These are phyloP conservation scores for Andrena cerasifolii DNA, from an alignment of 1,140 invertebrate genomes.

Conservation along the genomic window DNA sequence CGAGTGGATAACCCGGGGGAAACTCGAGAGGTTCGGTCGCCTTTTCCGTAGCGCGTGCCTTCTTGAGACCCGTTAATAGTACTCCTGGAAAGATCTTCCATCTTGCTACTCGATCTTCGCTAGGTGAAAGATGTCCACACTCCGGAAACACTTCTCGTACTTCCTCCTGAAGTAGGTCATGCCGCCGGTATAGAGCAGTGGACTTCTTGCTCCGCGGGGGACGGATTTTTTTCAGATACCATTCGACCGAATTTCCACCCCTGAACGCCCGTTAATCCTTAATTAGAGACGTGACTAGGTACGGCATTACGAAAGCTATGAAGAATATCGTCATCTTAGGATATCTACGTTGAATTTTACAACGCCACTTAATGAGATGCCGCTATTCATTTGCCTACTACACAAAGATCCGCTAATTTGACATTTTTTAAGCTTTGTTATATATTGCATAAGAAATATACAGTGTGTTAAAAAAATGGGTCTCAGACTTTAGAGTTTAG, in stretches of 20 bases:
- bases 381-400: too few species aligned
- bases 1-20: conserved; percentile 54
- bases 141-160: conserved; percentile 50
- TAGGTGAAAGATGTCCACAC: conserved; percentile 43
- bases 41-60: conserved; percentile 53
- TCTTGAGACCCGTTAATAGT: conserved; percentile 51
- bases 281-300: conserved; percentile 17
- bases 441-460: too few species aligned
- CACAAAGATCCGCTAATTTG: too few species aligned
- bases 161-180: conserved; percentile 40
- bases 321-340: not conserved
- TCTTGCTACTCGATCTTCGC: conserved; percentile 51
- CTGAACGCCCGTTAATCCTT: conserved; percentile 28
- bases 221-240: not conserved
- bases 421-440: too few species aligned
- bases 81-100: conserved; percentile 60
- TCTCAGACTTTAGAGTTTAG: too few species aligned
- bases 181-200: conserved; percentile 8
- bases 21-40: conserved; percentile 54
- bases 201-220: not conserved
- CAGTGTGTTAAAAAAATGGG: too few species aligned
- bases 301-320: not conserved
- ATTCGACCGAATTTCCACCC: conserved; percentile 9
- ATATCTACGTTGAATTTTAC: too few species aligned
- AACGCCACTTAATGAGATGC: too few species aligned